These are phyloP conservation scores for Vesta saturnalis DNA, from an alignment of 2,888 invertebrate species.

Conservation along the genomic window DNA sequence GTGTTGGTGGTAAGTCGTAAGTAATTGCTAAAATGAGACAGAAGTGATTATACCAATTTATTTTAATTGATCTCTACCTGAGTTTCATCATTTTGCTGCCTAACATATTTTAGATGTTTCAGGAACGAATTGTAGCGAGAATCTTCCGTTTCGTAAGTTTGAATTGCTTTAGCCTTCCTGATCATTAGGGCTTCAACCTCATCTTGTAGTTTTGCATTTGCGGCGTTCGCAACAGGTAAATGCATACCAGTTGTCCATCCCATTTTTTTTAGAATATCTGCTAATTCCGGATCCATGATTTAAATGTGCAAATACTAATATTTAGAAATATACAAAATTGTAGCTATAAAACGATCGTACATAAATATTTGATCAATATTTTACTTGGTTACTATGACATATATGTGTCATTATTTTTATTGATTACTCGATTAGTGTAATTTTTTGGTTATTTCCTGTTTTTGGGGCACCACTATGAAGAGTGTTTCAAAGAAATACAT, in stretches of 20 bases:
- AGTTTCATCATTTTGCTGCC: conserved; percentile 67
- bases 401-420: too few relatives aligned
- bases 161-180: conserved; percentile 62
- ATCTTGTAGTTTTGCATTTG: conserved; percentile 70
- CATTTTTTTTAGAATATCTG: conserved; percentile 72
- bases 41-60: conserved; percentile 1
- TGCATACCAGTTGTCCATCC: conserved; percentile 83
- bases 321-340: conserved; percentile 9
- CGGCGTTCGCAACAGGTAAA: conserved; percentile 81
- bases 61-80: conserved; percentile 56
- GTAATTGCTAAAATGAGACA: conserved; percentile 65
- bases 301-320: background rate
- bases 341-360: background rate
- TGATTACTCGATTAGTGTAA: too few relatives aligned
- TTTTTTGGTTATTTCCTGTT: too few relatives aligned
- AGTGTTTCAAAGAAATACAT: too few relatives aligned
- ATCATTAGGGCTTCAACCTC: conserved; percentile 65
- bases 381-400: too few relatives aligned
- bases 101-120: conserved; percentile 65
- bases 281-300: conserved; percentile 61
- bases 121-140: conserved; percentile 55
- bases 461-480: too few relatives aligned
- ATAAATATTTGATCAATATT: conserved; percentile 1
- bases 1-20: conserved; percentile 76
- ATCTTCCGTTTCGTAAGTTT: conserved; percentile 61